Base-by-base conservation (phyloP, 2,888 invertebrate species). In the Rhopalosiphum nymphaeae region DNA sequence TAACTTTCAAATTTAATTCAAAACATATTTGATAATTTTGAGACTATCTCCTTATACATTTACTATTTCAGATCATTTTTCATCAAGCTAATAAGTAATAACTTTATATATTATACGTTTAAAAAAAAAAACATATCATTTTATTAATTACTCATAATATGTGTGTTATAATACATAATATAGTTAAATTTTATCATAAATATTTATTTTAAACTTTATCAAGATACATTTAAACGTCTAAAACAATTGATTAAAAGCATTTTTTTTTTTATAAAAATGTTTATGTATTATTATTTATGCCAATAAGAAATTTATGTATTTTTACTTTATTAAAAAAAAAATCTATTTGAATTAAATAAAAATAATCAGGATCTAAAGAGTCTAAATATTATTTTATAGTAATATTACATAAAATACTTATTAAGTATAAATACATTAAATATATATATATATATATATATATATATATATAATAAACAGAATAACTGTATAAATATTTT, bases 381-480 rank as follows among this genome's bases (percentile, higher is more conserved):
- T 44, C 42, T n/a, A 89, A 89, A 90, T n/a, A 90, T 46, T 67
- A 90, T 46, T 46, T n/a, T 57, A 53, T 57, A 57, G 42, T 57
- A 26, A 36, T 56, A 57, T 42, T 57, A 57, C 42, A 42, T 89
- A 42, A 89, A 44, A 56, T 53, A 56, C 10, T 36, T 88, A 44
- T 29, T 0, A 78, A 29, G 29, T 89, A 89, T 44, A 89, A n/a
- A 67, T 67, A 57, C 42, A 89, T 89, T 56, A 21, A 56, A 61
- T 44, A 57, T 85, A 29, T n/a, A 13, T 57, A 85, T n/a, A n/a
- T n/a, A n/a, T n/a, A n/a, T n/a, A n/a, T n/a, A n/a, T n/a, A n/a
- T n/a, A n/a, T n/a, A n/a, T n/a, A n/a, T n/a, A 29, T n/a, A 13
- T 57, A 85, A 91, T 57, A 5, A 86, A 91, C 25, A 46, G n/a